Base-by-base conservation (phyloP, 2,888 invertebrate genomes). In the Apamea crenata region DNA sequence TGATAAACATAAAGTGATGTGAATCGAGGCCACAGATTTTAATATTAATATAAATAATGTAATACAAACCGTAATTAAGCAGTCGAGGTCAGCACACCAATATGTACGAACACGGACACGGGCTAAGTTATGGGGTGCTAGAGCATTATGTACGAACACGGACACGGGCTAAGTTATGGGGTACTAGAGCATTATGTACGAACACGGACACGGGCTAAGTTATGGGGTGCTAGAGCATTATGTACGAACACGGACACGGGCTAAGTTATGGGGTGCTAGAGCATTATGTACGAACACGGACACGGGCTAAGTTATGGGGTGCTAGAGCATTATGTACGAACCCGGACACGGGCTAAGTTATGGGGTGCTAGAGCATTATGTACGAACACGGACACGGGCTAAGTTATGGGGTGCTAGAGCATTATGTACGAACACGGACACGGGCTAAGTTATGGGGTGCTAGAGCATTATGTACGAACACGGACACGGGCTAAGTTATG, bases 11-110 rank as follows among this genome's bases (percentile, higher is more conserved):
- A 65, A 69, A n/a, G 12, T 65, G n/a, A 29, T 69, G 40, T 72
- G 16, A 29, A 65, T 63, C n/a, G 56, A 82, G 82, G 72, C n/a
- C 53, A 53, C 32, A 18, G 61, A 18, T 44, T 29, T 18, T 36
- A 44, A 40, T 36, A 61, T 36, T 25, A 53, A 70, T 56, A 36
- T 78, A 50, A 18, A 68, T 78, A 68, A 80, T 61, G 61, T 18
- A 36, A 63, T 65, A 25, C 5, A 47, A 32, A 8, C 29, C 7
- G 14, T 75, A 73, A 73, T 56, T 56, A 67, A 63, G 61, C 14
- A 25, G 40, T 14, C 61, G 85, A 77, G 81, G 81, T 71, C 85
- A 36, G 21, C 36, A 6, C 16, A 32, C n/a, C 21, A 32, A 32
- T 53, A 14, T 3, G 16, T 47, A 16, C 18, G 29, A 70, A 14